Evolutionary conservation across 30 jellyfish, hydroid and myxozoan genomes (phyloP), one percentile per base, ranked within the genome.

Genomic region (Clytia hemisphaerica): DNA sequence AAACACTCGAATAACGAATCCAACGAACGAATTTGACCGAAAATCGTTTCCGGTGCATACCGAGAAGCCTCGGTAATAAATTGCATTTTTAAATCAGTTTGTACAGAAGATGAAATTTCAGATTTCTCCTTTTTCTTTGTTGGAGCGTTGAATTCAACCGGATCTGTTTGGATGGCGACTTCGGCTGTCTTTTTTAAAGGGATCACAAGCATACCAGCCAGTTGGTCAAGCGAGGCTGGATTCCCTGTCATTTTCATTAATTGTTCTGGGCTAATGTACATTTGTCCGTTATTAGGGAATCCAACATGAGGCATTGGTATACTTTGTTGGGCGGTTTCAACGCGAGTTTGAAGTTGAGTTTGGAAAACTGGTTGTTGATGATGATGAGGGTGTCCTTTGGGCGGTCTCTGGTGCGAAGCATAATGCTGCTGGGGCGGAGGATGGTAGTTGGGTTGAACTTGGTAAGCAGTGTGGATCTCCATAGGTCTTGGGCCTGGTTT

Each of bases 121-220:
- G 29, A 24, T 27, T 65, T 45, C 65, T 10, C 22, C 58, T 47
- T 47, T 40, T 55, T 51, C 35, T 16, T 30, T 15, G 12, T n/a
- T 10, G 45, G 45, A 32, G 0, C 49, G 0, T 27, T 30, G n/a
- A 45, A 19, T 6, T 72, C 78, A 29, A 72, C 72, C 10, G 82
- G 84, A 25, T 86, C 96, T 1, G 96, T 86, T 79, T 86, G 96
- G 6, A 71, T 63, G 0, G 71, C 73, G 12, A 69, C 49, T 45
- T 86, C 93, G 49, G 53, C 22, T 4, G 94, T 78, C 49, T 78
- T 86, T 62, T 86, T 86, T 53, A 86, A 32, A 18, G 96, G 96
- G 50, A 86, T 67, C 1, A 86, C 73, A 21, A 86, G 70, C 31
- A 78, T 38, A 25, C 96, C 96, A 4, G 94, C 50, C 42, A 86